These are phyloP conservation scores for Hirudo medicinalis DNA, from an alignment of 1,140 invertebrate genomes.

Conservation along the genomic window DNA sequence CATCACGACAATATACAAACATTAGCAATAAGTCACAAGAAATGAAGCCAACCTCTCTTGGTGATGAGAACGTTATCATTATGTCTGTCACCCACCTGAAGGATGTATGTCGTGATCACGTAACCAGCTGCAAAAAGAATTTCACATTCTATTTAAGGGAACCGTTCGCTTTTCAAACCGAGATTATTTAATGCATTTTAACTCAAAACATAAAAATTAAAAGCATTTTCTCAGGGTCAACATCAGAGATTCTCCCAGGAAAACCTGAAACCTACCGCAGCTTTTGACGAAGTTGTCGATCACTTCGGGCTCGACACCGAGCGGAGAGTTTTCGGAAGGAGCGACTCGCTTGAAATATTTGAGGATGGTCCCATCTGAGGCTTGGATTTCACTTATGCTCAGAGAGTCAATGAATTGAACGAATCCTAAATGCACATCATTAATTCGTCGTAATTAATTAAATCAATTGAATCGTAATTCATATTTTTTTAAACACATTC, in stretches of 20 bases:
- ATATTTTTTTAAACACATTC: no score
- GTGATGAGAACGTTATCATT: constrained; percentile 90
- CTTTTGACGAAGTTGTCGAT: constrained; percentile 96
- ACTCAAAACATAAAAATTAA: not conserved
- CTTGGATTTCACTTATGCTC: constrained; percentile 77
- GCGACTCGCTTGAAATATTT: constrained; percentile 70
- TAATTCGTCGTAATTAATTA: no score
- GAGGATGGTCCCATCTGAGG: constrained; percentile 54
- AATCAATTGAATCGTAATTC: no score
- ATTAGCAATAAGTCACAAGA: not conserved
- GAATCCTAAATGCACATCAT: constrained; percentile 49
- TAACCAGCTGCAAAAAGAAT: constrained; percentile 62
- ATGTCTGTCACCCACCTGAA: constrained; percentile 95
- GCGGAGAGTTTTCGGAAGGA: constrained; percentile 69
- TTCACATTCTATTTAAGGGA: not conserved
- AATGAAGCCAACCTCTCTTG: constrained; percentile 47
- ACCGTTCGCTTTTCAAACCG: not conserved
- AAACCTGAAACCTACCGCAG: constrained; percentile 54
- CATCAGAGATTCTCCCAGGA: not conserved
- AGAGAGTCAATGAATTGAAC: constrained; percentile 91
- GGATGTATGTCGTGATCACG: constrained; percentile 91
- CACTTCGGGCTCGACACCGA: constrained; percentile 77
- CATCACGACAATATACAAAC: not conserved
- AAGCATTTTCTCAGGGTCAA: not conserved
- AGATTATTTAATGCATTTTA: not conserved